These are phyloP conservation scores for Rhea americana DNA, from an alignment of 2,113 vertebrate species.

Conservation along the genomic window DNA sequence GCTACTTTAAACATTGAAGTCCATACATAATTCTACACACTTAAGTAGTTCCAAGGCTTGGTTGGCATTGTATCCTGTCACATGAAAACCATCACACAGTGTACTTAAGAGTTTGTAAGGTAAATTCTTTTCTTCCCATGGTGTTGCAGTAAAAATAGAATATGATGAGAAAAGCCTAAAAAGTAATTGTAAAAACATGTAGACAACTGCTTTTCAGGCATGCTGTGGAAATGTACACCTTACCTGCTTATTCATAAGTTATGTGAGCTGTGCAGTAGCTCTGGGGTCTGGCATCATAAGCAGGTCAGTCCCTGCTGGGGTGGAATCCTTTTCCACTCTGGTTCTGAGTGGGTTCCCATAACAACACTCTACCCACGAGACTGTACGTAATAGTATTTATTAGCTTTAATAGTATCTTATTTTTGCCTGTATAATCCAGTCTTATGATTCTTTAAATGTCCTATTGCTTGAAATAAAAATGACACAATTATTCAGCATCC, in stretches of 20 bases:
- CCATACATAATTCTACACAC: background rate
- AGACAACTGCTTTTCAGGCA: background rate
- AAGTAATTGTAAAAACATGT: rapidly evolving
- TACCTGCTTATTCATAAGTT: rapidly evolving
- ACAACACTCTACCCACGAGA: rapidly evolving
- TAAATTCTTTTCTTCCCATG: background rate
- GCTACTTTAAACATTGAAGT: background rate
- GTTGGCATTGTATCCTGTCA: background rate
- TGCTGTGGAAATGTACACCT: background rate
- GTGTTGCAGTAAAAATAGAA: background rate
- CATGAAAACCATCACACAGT: background rate
- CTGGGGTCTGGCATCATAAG: rapidly evolving
- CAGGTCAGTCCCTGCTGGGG: background rate
- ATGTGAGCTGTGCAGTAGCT: background rate
- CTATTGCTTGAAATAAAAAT: background rate
- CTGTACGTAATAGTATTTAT: background rate
- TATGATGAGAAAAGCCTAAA: background rate
- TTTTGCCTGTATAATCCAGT: background rate
- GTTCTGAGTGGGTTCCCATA: background rate
- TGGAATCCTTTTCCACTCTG: background rate
- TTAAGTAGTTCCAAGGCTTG: background rate
- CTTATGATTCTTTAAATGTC: background rate
- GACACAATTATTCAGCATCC: background rate
- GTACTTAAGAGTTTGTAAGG: background rate
- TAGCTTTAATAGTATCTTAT: background rate